phyloP scores from a whole-genome alignment of 2,797 vertebrate species.

The Pitangus sulphuratus region DNA sequence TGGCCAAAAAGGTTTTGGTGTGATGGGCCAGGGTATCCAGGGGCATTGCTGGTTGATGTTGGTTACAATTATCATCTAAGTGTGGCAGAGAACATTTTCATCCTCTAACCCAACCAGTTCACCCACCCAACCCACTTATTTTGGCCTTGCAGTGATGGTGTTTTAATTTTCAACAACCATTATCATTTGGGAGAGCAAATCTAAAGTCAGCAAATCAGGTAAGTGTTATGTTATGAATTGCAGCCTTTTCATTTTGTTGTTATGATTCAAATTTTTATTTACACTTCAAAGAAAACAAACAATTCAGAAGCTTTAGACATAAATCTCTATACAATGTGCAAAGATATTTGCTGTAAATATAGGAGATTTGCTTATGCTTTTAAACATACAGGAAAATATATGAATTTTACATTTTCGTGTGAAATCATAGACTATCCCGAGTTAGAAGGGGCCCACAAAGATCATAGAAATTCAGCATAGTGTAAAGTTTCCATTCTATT shows the following conservation, averaged over 20 bases:
- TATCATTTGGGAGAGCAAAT: background rate
- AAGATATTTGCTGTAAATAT: background rate
- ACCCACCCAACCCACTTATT: background rate
- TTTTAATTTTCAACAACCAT: background rate
- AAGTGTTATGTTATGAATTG: background rate
- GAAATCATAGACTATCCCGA: background rate
- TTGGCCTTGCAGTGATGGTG: background rate
- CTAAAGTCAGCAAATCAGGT: background rate
- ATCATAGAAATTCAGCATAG: background rate
- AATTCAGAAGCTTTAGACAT: background rate
- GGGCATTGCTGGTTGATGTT: background rate
- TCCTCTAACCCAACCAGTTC: background rate
- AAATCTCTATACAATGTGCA: background rate
- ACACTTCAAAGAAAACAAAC: background rate
- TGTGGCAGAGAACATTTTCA: background rate
- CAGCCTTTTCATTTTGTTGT: background rate
- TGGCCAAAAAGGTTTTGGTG: background rate
- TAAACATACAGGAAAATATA: background rate
- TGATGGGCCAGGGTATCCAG: no score
- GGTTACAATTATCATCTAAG: background rate
- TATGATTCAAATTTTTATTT: background rate
- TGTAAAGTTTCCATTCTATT: background rate
- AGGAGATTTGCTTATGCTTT: background rate
- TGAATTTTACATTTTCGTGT: background rate
- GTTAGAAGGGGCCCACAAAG: background rate